These are phyloP conservation scores for Ceratina japonica DNA, from an alignment of 1,140 invertebrate species.

Conservation along the genomic window DNA sequence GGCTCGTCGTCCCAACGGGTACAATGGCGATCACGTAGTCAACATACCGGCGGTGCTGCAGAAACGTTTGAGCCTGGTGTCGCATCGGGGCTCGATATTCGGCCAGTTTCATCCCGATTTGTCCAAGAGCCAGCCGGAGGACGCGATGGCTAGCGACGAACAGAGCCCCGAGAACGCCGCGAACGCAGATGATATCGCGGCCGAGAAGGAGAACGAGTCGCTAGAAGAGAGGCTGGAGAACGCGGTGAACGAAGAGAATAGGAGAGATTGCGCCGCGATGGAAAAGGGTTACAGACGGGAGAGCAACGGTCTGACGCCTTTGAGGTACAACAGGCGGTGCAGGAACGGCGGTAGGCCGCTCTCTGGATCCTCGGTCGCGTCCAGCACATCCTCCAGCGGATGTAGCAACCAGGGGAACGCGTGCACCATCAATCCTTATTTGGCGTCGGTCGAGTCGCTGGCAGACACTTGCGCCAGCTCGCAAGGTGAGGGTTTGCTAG, in stretches of 20 bases:
- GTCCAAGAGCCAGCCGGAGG: conserved; percentile 26
- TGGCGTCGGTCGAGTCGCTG: conserved; percentile 89
- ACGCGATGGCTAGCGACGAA: conserved; percentile 18
- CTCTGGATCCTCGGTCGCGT: conserved; percentile 90
- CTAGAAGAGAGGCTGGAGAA: conserved; percentile 12
- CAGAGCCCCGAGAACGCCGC: conserved; percentile 6
- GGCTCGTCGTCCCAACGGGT: conserved; percentile 75
- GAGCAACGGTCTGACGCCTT: conserved; percentile 46
- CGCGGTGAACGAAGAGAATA: not conserved
- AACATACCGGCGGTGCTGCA: conserved; percentile 70
- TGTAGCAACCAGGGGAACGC: conserved; percentile 75
- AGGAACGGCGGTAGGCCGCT: conserved; percentile 81
- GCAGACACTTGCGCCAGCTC: conserved; percentile 83
- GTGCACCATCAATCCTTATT: conserved; percentile 82
- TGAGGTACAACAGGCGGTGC: conserved; percentile 60
- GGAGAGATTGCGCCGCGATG: not conserved
- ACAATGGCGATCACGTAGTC: conserved; percentile 62
- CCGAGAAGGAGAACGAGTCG: conserved; percentile 30
- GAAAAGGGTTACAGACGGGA: conserved; percentile 39
- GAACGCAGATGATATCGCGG: not conserved
- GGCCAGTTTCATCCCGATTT: conserved; percentile 63
- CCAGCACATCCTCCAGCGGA: conserved; percentile 85
- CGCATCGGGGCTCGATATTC: conserved; percentile 73
- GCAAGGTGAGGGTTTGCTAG: conserved; percentile 72
- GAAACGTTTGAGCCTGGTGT: conserved; percentile 74